Evolutionary conservation across 2,113 vertebrate genomes (phyloP).

Genomic region (Atlantisia rogersi): DNA sequence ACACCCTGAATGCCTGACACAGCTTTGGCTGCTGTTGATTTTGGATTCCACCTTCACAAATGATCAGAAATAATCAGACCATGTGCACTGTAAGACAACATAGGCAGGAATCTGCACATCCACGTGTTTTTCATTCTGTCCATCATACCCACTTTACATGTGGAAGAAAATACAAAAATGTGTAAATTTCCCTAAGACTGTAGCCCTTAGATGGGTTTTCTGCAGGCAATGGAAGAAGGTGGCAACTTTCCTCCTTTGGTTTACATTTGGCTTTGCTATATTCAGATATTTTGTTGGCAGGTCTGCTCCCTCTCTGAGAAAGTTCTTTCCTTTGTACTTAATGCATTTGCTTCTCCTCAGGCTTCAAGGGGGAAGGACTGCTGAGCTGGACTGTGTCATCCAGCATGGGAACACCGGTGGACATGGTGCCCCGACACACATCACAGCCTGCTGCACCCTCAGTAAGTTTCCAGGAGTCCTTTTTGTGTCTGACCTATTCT

Average conservation of each 20-base stretch:
- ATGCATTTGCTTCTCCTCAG: background rate
- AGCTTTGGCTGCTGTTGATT: background rate
- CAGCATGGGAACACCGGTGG: slow-evolving; percentile 57
- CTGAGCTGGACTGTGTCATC: background rate
- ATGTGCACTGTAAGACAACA: background rate
- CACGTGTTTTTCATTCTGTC: background rate
- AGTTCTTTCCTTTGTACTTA: background rate
- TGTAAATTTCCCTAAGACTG: background rate
- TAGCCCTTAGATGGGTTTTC: background rate
- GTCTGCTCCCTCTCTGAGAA: background rate
- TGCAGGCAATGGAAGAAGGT: background rate
- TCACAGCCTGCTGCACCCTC: slow-evolving; percentile 58
- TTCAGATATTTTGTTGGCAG: background rate
- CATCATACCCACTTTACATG: background rate
- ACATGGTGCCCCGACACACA: background rate
- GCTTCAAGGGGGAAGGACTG: background rate
- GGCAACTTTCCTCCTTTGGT: background rate
- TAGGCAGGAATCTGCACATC: background rate
- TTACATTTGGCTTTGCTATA: background rate
- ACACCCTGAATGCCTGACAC: background rate
- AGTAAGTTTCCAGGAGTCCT: slow-evolving; percentile 57
- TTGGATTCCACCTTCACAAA: background rate
- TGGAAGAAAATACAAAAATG: background rate
- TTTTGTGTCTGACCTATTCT: background rate
- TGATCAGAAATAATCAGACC: background rate